These are phyloP conservation scores for Rhipidura dahli DNA, from an alignment of 2,113 vertebrate species.

Conservation along the genomic window DNA sequence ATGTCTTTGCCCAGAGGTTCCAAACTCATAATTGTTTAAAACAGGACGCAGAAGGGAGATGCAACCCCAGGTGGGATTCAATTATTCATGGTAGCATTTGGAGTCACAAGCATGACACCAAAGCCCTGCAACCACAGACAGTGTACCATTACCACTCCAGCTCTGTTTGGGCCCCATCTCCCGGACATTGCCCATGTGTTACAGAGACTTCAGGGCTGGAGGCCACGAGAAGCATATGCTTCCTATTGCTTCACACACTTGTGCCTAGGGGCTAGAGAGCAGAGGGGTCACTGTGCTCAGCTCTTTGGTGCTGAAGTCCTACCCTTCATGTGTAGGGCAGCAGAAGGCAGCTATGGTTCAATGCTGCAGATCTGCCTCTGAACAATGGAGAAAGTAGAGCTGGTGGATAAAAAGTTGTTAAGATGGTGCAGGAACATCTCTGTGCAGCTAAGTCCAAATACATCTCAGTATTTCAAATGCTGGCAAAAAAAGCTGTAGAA, in stretches of 20 bases:
- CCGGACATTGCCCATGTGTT: background rate
- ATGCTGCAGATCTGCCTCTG: background rate
- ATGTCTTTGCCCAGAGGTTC: background rate
- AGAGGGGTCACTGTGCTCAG: background rate
- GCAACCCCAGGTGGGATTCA: background rate
- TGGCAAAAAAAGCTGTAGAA: background rate
- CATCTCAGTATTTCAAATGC: background rate
- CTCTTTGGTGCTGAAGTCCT: background rate
- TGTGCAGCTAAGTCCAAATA: background rate
- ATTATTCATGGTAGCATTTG: background rate
- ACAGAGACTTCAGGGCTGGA: background rate
- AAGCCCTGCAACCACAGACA: background rate
- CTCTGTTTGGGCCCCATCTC: background rate
- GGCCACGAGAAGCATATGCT: background rate
- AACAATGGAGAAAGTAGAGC: background rate
- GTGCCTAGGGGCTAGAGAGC: background rate
- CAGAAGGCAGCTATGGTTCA: background rate
- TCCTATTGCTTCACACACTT: background rate
- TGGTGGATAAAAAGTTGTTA: background rate
- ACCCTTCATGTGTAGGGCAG: background rate
- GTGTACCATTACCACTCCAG: background rate
- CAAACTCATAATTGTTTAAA: background rate
- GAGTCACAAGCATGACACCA: background rate
- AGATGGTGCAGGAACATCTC: background rate
- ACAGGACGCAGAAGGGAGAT: background rate